A percentile compares a stretch with the other conserved stretches of the same genome.
Conservation (phyloP, 2,888 invertebrate species). For the Tuta absoluta region DNA sequence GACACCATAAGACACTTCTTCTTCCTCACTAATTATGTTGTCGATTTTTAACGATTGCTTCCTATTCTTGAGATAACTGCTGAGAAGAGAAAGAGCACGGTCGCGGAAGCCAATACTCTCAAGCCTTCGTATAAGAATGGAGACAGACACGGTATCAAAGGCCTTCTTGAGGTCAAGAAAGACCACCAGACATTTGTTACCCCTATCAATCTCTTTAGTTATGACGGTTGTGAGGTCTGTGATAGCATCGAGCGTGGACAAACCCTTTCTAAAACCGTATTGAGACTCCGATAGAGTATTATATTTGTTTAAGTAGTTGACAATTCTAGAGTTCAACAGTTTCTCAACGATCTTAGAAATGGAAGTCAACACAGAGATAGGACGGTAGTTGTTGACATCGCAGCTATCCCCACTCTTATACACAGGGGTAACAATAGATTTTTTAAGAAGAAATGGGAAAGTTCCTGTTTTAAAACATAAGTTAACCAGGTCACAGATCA, state of each 20-base stretch:
- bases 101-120: background rate
- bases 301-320: background rate
- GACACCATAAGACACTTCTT: background rate
- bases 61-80: background rate
- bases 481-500: too few species aligned
- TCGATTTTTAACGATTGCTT: background rate
- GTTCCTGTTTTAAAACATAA: too few species aligned
- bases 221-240: background rate
- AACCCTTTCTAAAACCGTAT: background rate
- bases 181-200: background rate
- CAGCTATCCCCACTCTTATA: background rate
- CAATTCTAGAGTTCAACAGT: background rate
- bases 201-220: background rate
- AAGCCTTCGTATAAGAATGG: slow-evolving; percentile 1
- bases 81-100: background rate
- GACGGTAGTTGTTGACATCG: background rate
- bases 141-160: background rate
- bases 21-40: background rate
- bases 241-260: background rate
- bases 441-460: background rate
- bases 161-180: slow-evolving; percentile 1
- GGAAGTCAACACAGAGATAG: background rate
- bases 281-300: background rate
- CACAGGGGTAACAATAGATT: slow-evolving; percentile 4
- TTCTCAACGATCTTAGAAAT: slow-evolving; percentile 3